Evolutionary conservation across 2,113 vertebrate species (phyloP).

Genomic region (Microcebus griseorufus): DNA sequence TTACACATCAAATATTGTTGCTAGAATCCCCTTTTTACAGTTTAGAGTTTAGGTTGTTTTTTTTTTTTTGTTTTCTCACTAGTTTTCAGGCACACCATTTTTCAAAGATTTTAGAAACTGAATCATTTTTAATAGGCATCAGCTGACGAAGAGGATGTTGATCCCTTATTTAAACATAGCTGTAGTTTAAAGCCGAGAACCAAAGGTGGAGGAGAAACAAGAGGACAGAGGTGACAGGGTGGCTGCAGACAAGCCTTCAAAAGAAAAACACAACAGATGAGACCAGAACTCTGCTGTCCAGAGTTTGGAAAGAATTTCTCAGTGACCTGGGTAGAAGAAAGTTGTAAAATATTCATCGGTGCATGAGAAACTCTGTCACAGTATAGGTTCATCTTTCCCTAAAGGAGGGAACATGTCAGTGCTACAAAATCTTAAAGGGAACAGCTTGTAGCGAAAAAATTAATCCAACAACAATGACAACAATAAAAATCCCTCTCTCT

Average conservation of each 20-base stretch:
- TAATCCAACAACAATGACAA: neutral
- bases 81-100: constrained; percentile 96
- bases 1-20: constrained; percentile 90
- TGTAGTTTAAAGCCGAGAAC: constrained; percentile 66
- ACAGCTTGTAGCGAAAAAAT: neutral
- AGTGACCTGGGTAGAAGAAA: constrained; percentile 11
- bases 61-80: constrained; percentile 82
- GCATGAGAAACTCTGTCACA: constrained; percentile 70
- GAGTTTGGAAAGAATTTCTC: constrained; percentile 67
- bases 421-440: neutral
- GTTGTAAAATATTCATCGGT: neutral
- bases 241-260: constrained; percentile 31
- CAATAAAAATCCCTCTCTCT: neutral
- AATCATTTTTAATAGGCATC: constrained; percentile 84
- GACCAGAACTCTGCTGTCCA: neutral
- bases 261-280: neutral
- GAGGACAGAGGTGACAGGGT: constrained; percentile 39
- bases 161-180: constrained; percentile 54
- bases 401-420: constrained; percentile 35
- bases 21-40: constrained; percentile 87
- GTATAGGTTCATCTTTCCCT: constrained; percentile 51
- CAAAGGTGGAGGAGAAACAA: neutral
- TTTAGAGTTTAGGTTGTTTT: constrained; percentile 78
- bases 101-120: constrained; percentile 88
- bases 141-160: constrained; percentile 66